Evolutionary conservation across 2,797 vertebrate genomes (phyloP).

Genomic region (Myotis findleyi): DNA sequence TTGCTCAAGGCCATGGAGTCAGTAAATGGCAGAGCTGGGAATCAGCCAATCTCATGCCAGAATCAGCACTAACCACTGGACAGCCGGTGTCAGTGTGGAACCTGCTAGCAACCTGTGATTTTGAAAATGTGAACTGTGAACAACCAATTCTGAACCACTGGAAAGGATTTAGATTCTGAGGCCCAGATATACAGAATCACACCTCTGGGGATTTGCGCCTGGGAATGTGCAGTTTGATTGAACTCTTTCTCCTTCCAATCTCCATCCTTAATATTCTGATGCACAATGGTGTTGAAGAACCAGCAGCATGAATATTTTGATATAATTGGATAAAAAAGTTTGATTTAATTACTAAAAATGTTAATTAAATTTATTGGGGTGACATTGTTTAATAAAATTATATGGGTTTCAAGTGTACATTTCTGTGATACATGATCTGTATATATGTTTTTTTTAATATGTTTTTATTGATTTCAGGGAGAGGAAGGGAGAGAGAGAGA

Average conservation of each 20-base stretch:
- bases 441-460: no score
- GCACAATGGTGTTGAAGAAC: background rate
- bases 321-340: background rate
- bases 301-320: background rate
- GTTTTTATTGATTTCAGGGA: no score
- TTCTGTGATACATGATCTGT: no score
- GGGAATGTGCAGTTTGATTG: background rate
- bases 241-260: background rate
- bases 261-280: fast-evolving
- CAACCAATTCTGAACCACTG: background rate
- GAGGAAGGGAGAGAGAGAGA: no score
- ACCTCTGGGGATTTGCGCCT: background rate
- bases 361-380: background rate
- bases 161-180: background rate
- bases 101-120: no score
- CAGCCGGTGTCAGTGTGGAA: no score
- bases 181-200: background rate
- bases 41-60: background rate
- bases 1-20: background rate
- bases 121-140: background rate
- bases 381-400: background rate
- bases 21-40: background rate
- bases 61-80: background rate
- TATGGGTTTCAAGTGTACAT: no score
- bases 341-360: background rate